phyloP scores from a whole-genome alignment of 2,113 vertebrate species.

The Phycodurus eques region DNA sequence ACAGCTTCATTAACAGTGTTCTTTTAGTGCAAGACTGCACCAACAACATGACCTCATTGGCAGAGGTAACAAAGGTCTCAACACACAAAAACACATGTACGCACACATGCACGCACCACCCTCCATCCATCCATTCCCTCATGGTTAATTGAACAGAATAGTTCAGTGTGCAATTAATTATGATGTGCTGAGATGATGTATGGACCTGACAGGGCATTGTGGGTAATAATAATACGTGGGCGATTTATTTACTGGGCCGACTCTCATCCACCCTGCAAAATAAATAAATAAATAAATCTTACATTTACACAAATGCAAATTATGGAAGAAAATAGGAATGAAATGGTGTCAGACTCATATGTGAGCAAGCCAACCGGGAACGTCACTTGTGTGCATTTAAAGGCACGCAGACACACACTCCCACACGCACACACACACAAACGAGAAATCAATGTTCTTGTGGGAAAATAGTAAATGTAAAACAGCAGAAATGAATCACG shows the following conservation, averaged over 20 bases:
- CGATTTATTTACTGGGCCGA: constrained; percentile 76
- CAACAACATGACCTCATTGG: constrained; percentile 7
- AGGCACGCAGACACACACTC: constrained; percentile 24
- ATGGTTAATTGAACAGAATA: constrained; percentile 77
- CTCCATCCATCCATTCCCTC: constrained; percentile 55
- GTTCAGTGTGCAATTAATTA: constrained; percentile 79
- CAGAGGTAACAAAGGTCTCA: constrained; percentile 30
- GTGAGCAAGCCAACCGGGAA: constrained; percentile 54
- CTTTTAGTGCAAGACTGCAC: not conserved
- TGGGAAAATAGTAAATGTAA: constrained; percentile 78
- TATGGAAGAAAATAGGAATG: constrained; percentile 74
- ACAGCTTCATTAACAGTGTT: not conserved
- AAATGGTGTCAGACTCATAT: constrained; percentile 72
- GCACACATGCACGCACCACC: not conserved
- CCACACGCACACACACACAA: constrained; percentile 30
- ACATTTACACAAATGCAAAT: constrained; percentile 77
- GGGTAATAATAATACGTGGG: constrained; percentile 70
- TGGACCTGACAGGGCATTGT: constrained; percentile 73
- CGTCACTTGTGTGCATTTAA: constrained; percentile 31
- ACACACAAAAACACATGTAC: constrained; percentile 4
- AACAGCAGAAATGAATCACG: constrained; percentile 79
- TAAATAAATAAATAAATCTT: constrained; percentile 66
- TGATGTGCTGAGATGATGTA: constrained; percentile 77
- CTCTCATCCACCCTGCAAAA: constrained; percentile 46
- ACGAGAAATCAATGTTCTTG: constrained; percentile 74